Evolutionary conservation across 2,888 invertebrate genomes (phyloP).

Genomic region (Pollenia griseotomentosa): DNA sequence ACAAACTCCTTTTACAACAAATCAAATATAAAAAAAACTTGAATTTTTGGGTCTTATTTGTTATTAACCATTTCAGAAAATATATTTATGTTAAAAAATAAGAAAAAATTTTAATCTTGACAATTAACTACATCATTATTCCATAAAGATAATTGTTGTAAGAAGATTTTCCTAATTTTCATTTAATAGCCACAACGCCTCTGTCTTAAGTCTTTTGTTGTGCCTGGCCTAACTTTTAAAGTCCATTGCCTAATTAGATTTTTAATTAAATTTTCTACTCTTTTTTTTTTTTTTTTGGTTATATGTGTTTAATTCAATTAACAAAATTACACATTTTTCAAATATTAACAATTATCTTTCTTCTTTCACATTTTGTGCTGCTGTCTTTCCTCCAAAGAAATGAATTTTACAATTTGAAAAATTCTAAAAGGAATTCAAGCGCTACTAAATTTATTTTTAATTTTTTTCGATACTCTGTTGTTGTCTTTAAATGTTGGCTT

Average conservation of each 20-base stretch:
- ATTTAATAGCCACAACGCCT: background rate
- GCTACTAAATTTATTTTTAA: slow-evolving; percentile 1
- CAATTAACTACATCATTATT: too few species aligned
- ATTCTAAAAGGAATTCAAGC: slow-evolving; percentile 41
- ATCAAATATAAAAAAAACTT: too few species aligned
- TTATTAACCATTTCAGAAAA: too few species aligned
- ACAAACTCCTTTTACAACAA: too few species aligned
- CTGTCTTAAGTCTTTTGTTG: slow-evolving; percentile 52
- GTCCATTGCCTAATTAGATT: background rate
- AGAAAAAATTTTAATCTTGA: too few species aligned
- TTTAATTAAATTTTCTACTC: slow-evolving; percentile 22
- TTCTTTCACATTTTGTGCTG: background rate
- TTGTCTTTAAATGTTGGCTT: background rate
- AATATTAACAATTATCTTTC: slow-evolving; percentile 35
- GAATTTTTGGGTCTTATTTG: too few species aligned
- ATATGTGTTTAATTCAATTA: slow-evolving; percentile 45
- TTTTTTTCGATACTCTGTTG: too few species aligned
- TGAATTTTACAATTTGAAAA: slow-evolving; percentile 23
- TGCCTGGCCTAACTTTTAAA: background rate
- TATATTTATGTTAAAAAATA: too few species aligned
- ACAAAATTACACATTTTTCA: slow-evolving; percentile 45
- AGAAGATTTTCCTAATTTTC: background rate
- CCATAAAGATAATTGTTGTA: too few species aligned
- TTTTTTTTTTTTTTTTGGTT: background rate
- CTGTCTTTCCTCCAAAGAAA: background rate